Evolutionary conservation across 2,113 vertebrate genomes (phyloP).

Genomic region (Petroica traversi): DNA sequence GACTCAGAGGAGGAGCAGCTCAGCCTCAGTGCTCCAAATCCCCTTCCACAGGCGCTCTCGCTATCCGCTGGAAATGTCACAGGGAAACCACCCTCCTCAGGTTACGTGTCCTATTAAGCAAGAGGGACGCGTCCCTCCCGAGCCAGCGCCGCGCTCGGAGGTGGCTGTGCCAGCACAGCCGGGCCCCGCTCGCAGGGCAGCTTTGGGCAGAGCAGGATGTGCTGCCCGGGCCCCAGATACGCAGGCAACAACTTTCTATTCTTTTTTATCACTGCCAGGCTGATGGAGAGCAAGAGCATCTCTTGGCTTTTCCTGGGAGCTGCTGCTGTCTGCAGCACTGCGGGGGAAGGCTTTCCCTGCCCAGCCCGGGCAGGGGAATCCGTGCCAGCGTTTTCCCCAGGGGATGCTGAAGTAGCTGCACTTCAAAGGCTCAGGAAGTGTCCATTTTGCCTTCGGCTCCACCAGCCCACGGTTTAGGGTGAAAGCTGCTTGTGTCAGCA

Average conservation of each 20-base stretch:
- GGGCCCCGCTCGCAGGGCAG: neutral
- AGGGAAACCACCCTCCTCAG: neutral
- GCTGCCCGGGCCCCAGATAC: neutral
- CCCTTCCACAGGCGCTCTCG: neutral
- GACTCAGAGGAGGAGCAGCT: neutral
- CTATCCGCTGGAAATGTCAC: neutral
- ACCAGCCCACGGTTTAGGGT: neutral
- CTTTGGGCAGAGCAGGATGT: neutral
- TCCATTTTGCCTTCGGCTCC: conserved; percentile 39
- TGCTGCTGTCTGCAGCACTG: neutral
- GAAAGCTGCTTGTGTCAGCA: conserved; percentile 60
- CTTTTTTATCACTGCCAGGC: neutral
- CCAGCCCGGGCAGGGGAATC: neutral
- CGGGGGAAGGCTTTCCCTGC: neutral
- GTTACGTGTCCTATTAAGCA: conserved; percentile 21
- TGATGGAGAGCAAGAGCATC: neutral
- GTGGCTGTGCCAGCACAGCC: neutral
- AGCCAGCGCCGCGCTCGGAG: accelerated
- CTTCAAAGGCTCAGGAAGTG: conserved; percentile 50
- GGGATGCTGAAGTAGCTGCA: conserved; percentile 27
- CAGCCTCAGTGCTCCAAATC: neutral
- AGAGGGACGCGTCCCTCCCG: neutral
- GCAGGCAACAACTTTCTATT: neutral
- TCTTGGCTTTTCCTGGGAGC: neutral
- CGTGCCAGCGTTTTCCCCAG: neutral